Percentiles rank a stretch among this genome's conserved stretches.
These are phyloP conservation scores for Crotophaga sulcirostris DNA, from an alignment of 2,113 vertebrate species.

Conservation along the genomic window DNA sequence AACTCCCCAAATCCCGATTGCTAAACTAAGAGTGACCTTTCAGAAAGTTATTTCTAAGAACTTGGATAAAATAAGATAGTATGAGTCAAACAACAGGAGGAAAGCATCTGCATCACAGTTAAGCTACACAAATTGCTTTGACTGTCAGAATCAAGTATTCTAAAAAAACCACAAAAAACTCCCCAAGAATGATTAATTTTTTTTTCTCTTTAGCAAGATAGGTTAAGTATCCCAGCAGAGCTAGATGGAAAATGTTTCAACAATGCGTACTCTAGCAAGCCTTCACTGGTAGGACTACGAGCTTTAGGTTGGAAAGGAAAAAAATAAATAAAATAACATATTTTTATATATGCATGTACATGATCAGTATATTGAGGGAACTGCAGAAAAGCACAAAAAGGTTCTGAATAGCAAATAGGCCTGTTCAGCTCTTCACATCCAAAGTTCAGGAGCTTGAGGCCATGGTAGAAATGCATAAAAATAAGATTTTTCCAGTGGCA, in stretches of 20 bases:
- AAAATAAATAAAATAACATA: background rate
- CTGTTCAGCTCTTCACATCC: background rate
- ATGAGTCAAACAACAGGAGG: slow-evolving; percentile 46
- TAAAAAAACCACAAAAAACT: background rate
- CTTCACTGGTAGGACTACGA: background rate
- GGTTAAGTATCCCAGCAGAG: background rate
- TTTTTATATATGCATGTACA: background rate
- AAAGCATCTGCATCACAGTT: slow-evolving; percentile 14
- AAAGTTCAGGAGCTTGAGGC: background rate
- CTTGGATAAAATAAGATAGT: slow-evolving; percentile 36
- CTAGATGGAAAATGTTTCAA: background rate
- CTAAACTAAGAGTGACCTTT: slow-evolving; percentile 58
- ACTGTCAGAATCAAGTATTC: slow-evolving; percentile 6
- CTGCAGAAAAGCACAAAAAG: background rate
- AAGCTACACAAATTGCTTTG: background rate
- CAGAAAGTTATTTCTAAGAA: slow-evolving; percentile 41
- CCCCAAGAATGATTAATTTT: background rate
- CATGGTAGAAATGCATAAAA: background rate
- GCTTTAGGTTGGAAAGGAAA: background rate
- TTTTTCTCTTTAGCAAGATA: background rate
- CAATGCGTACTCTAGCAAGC: background rate
- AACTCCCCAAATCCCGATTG: slow-evolving; percentile 9
- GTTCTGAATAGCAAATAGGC: background rate
- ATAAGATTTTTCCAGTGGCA: background rate
- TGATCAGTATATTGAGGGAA: background rate